These are phyloP conservation scores for Xerus rutilus DNA, from an alignment of 2,797 vertebrate species.

Conservation along the genomic window DNA sequence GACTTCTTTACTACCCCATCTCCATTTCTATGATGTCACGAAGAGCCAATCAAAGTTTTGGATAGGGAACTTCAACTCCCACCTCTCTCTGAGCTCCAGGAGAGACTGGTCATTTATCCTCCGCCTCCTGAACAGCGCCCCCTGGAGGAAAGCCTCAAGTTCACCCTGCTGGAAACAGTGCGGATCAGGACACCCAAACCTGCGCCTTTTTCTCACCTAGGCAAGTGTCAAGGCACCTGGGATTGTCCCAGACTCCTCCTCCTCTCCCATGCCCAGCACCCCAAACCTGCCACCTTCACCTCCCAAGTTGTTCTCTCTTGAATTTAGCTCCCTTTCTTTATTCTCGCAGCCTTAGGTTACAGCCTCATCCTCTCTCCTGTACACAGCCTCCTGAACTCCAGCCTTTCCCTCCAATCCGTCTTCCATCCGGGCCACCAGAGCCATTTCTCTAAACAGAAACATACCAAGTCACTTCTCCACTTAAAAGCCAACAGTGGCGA, in stretches of 20 bases:
- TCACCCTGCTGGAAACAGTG: background rate
- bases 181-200: background rate
- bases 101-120: background rate
- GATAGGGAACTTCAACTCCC: background rate
- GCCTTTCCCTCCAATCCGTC: background rate
- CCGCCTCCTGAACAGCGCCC: background rate
- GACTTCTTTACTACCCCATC: background rate
- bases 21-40: conserved; percentile 49
- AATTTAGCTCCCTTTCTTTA: background rate
- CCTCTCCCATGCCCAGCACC: background rate
- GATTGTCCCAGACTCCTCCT: background rate
- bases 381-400: background rate
- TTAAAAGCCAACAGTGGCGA: background rate
- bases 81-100: background rate
- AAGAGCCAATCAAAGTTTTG: conserved; percentile 50
- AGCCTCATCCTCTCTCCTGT: background rate
- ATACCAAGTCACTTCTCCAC: background rate
- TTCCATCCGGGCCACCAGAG: background rate
- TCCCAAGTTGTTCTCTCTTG: background rate
- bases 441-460: background rate
- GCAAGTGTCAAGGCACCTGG: background rate
- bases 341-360: background rate
- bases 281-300: background rate
- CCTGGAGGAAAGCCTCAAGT: background rate
- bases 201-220: background rate